Evolutionary conservation across 2,888 invertebrate genomes (phyloP), one percentile per base, ranked within the genome.

Genomic region (Dasypolia templi): DNA sequence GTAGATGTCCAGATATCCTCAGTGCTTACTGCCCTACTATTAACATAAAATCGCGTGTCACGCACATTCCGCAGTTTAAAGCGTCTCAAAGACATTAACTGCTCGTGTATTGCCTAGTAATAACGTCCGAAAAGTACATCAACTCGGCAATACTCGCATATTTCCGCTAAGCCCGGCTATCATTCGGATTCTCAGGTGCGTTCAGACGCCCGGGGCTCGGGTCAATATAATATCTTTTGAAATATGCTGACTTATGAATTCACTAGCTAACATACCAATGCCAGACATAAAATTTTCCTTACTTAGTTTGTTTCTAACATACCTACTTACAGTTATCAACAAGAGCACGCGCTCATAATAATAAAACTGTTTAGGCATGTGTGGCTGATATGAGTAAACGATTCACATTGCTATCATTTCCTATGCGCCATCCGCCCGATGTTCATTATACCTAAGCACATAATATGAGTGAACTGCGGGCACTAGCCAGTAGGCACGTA

Each of bases 1-100:
- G 94, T 94, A 91, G 92, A 95, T 94, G 94, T 91, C 93, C 94
- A 94, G 94, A 94, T 94, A 94, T 93, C 91, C 92, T 92, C 91
- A 92, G 91, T 89, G 86, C 91, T 90, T 89, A 88, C 87, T 89
- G 90, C 86, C 86, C 89, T 88, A 89, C 93, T 93, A 93, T 93
- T 94, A 94, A 94, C 93, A 92, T 93, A 92, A 94, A 94, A 91
- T 91, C 89, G 88, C 89, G 81, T 91, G 93, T 92, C 93, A 91
- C 92, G 91, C 91, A 92, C 92, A 89, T 91, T 91, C 87, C 91
- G 84, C 85, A 88, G 88, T 91, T 93, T 92, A 91, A 92, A 93
- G 86, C 89, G 87, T 88, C 90, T 87, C 86, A 87, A 87, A 85
- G 84, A 87, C 88, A 89, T 91, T 91, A 90, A 89, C 85, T 61